A percentile compares a stretch with the other conserved stretches of the same genome.
Evolutionary conservation across 2,797 vertebrate genomes (phyloP).

Genomic region (Micropoecilia bifurca): DNA sequence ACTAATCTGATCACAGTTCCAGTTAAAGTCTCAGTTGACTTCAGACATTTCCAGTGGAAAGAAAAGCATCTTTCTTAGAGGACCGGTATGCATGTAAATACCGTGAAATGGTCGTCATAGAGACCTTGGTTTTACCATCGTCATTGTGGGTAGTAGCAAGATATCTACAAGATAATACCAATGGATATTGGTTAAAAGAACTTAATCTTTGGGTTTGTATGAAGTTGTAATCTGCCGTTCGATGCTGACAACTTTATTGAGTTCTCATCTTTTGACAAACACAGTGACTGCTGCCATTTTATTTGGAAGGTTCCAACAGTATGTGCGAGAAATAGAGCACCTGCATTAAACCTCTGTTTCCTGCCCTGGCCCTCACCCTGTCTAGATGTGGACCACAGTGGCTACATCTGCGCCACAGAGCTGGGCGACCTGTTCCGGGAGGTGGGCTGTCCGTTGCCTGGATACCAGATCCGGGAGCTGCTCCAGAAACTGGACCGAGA

Average conservation of each 20-base stretch:
- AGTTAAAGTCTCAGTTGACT: not conserved
- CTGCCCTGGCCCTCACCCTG: too few species aligned
- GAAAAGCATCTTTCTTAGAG: not conserved
- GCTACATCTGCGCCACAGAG: conserved; percentile 89
- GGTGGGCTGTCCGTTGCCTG: conserved; percentile 88
- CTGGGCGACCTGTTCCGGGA: conserved; percentile 89
- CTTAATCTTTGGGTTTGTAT: not conserved
- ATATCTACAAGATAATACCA: not conserved
- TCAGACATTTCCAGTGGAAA: not conserved
- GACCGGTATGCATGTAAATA: not conserved
- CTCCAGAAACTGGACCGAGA: conserved; percentile 92
- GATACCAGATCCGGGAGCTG: conserved; percentile 94
- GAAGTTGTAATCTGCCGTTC: not conserved
- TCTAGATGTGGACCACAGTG: conserved; percentile 90
- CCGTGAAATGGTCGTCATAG: not conserved
- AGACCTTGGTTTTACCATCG: not conserved
- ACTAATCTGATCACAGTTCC: not conserved
- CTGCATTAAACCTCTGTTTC: not conserved
- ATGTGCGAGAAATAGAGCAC: not conserved
- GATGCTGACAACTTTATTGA: not conserved
- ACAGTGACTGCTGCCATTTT: not conserved
- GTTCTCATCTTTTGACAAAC: not conserved
- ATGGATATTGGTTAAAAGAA: not conserved
- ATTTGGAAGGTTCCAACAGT: too few species aligned
- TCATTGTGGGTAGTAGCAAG: not conserved